Conservation (phyloP, 2,797 vertebrate species). For the Aplochiton taeniatus region DNA sequence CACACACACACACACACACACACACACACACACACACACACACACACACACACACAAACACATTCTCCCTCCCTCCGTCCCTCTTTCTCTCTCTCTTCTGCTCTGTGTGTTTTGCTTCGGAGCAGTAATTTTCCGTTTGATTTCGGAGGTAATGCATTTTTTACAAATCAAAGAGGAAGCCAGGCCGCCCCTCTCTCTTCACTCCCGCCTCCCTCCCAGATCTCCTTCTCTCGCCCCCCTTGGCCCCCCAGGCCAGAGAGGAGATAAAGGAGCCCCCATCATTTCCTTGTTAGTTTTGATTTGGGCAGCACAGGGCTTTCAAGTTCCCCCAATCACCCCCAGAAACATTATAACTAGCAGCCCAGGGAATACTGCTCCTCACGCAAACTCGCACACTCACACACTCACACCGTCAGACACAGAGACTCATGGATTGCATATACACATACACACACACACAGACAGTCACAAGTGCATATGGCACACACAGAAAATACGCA, state of each 20-base stretch:
- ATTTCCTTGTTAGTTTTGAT: constrained; percentile 98
- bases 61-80: constrained; percentile 19
- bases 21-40: constrained; percentile 6
- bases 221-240: constrained; percentile 50
- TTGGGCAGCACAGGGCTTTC: constrained; percentile 92
- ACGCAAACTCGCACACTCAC: constrained; percentile 55
- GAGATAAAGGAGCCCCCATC: constrained; percentile 89
- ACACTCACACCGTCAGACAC: constrained; percentile 42
- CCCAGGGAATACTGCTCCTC: constrained; percentile 85
- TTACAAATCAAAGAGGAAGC: constrained; percentile 91
- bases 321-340: constrained; percentile 94
- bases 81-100: constrained; percentile 40
- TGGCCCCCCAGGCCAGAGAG: constrained; percentile 80
- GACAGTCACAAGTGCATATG: constrained; percentile 45
- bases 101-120: constrained; percentile 73
- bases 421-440: constrained; percentile 46
- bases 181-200: constrained; percentile 61
- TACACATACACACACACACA: constrained; percentile 67
- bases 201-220: constrained; percentile 44
- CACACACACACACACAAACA: constrained; percentile 43
- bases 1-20: too few relatives aligned
- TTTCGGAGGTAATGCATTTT: constrained; percentile 93
- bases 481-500: constrained; percentile 53
- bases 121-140: constrained; percentile 90
- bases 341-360: constrained; percentile 99